Conservation (phyloP, 1,140 invertebrate species). For the Drosophila punjabiensis region DNA sequence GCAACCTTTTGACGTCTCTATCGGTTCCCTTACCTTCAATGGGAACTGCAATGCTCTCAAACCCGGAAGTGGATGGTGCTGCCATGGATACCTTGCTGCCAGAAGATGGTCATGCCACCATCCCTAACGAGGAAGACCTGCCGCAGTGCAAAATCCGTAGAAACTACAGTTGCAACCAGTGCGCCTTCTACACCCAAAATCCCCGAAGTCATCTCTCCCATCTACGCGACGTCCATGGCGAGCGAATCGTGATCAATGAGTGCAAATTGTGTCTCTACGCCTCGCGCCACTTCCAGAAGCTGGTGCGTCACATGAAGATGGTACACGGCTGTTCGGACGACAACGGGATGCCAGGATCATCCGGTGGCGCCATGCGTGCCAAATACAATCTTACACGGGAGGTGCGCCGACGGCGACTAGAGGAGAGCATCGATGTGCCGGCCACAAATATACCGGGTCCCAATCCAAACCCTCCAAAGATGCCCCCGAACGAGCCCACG, state of each 20-base stretch:
- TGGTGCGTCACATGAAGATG: conserved; percentile 93
- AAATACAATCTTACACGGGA: conserved; percentile 72
- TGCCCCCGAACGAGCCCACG: conserved; percentile 46
- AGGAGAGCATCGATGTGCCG: conserved; percentile 67
- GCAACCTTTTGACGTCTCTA: conserved; percentile 13
- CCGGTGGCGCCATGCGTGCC: conserved; percentile 44
- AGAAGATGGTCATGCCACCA: neutral
- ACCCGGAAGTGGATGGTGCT: neutral
- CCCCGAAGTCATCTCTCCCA: conserved; percentile 92
- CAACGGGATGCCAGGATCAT: conserved; percentile 31
- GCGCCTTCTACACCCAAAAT: conserved; percentile 92
- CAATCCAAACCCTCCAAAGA: neutral
- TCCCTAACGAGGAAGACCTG: conserved; percentile 86
- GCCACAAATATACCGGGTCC: neutral
- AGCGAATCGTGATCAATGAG: conserved; percentile 92
- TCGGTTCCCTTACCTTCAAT: neutral
- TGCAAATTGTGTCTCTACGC: conserved; percentile 94
- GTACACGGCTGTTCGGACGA: conserved; percentile 87
- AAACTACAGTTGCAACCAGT: conserved; percentile 91
- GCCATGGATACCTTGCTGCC: neutral
- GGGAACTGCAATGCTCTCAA: neutral
- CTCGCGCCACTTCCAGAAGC: conserved; percentile 93
- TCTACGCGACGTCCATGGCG: conserved; percentile 91
- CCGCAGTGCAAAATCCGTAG: conserved; percentile 91
- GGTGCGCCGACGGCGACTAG: conserved; percentile 69